These are phyloP conservation scores for Dipodomys stephensi DNA, from an alignment of 2,113 vertebrate species.

Conservation along the genomic window DNA sequence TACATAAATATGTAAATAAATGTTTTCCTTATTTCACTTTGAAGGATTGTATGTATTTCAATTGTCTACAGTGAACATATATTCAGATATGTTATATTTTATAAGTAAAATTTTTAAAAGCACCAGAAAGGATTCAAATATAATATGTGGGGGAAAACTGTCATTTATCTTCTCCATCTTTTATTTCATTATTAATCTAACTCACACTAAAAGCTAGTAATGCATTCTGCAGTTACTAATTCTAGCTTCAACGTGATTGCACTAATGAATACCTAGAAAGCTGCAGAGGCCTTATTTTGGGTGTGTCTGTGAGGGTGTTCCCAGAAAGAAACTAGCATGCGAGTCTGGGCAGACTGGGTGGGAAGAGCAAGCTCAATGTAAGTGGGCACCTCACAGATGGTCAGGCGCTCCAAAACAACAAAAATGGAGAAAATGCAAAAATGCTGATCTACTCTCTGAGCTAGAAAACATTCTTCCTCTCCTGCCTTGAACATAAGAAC, in stretches of 20 bases:
- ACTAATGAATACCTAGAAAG: too few species aligned
- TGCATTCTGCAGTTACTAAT: not conserved
- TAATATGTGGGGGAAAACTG: not conserved
- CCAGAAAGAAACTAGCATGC: not conserved
- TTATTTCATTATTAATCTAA: not conserved
- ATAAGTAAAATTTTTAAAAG: not conserved
- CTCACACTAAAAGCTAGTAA: not conserved
- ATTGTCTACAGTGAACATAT: not conserved
- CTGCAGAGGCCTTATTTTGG: not conserved
- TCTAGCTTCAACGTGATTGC: not conserved
- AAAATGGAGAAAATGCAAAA: too few species aligned
- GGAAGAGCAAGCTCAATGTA: too few species aligned
- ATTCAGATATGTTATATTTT: not conserved
- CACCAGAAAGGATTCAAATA: not conserved
- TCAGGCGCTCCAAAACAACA: too few species aligned
- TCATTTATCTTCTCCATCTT: not conserved
- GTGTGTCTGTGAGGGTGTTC: not conserved
- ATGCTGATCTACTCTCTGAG: too few species aligned
- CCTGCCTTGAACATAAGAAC: too few species aligned
- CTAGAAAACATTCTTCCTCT: too few species aligned
- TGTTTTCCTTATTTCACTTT: not conserved
- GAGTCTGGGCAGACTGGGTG: not conserved
- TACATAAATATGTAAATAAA: too few species aligned
- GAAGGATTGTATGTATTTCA: not conserved
- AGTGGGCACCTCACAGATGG: too few species aligned